Conservation (phyloP, 2,113 vertebrate genomes). For the Menura novaehollandiae region DNA sequence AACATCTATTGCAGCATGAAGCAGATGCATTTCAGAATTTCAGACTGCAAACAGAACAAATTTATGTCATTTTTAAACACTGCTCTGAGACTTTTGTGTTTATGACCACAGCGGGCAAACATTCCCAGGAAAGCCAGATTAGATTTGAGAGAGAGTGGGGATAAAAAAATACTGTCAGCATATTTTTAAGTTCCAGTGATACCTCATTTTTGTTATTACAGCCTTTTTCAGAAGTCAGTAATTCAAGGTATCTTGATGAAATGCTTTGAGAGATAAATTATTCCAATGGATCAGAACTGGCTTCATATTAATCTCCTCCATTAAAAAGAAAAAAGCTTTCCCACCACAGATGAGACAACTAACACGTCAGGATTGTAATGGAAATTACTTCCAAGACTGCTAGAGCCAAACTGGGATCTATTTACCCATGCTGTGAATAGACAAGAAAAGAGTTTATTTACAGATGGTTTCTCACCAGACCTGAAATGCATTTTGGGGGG, state of each 20-base stretch:
- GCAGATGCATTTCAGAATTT: background rate
- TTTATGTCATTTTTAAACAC: background rate
- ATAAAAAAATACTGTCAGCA: background rate
- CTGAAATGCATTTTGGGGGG: background rate
- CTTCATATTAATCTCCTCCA: background rate
- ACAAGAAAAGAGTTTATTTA: background rate
- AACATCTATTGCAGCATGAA: background rate
- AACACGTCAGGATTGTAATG: background rate
- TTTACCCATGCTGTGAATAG: background rate
- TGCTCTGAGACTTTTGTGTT: background rate
- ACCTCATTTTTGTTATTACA: background rate
- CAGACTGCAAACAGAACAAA: background rate
- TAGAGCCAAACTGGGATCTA: background rate
- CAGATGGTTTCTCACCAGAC: background rate
- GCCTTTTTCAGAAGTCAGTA: background rate
- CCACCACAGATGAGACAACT: background rate
- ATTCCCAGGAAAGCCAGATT: background rate
- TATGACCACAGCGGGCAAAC: background rate
- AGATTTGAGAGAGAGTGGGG: background rate
- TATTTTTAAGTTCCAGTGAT: background rate
- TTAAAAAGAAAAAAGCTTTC: background rate
- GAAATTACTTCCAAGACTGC: background rate
- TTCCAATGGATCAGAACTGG: background rate
- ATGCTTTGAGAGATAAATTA: background rate
- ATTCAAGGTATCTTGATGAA: background rate